Conservation (phyloP, 2,113 vertebrate species). For the Laterallus jamaicensis region DNA sequence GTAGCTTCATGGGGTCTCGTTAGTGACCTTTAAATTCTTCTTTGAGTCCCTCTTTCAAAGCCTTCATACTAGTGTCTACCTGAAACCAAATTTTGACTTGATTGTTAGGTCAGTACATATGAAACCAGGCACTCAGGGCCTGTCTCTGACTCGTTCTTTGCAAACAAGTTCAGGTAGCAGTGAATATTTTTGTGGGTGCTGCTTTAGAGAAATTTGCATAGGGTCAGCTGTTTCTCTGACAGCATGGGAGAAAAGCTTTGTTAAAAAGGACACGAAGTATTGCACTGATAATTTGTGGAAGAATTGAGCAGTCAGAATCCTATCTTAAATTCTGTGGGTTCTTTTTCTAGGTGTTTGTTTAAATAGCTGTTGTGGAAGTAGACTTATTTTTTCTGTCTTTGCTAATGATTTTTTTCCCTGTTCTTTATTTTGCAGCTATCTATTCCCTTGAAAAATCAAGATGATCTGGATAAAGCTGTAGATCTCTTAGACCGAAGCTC, state of each 20-base stretch:
- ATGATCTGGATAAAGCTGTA: slow-evolving; percentile 93
- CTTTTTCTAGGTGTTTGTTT: neutral
- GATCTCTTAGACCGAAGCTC: slow-evolving; percentile 92
- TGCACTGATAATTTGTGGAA: neutral
- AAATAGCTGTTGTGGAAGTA: neutral
- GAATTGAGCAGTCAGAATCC: neutral
- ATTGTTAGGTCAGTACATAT: neutral
- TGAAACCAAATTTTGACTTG: neutral
- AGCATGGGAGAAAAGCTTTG: neutral
- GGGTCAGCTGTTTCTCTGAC: neutral
- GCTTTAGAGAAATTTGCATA: neutral
- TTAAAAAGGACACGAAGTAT: neutral
- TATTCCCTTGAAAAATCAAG: slow-evolving; percentile 90
- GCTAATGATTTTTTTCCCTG: neutral
- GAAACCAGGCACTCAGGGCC: neutral
- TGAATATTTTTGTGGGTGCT: neutral
- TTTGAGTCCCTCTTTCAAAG: neutral
- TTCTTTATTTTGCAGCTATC: slow-evolving; percentile 81
- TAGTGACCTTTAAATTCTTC: neutral
- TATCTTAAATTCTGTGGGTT: neutral
- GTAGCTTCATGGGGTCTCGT: neutral
- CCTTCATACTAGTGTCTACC: fast-evolving
- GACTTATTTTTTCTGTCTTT: neutral
- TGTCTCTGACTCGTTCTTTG: neutral
- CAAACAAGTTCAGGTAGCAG: neutral